phyloP scores from a whole-genome alignment of 2,888 invertebrate genomes.

The Pachydiplax longipennis region DNA sequence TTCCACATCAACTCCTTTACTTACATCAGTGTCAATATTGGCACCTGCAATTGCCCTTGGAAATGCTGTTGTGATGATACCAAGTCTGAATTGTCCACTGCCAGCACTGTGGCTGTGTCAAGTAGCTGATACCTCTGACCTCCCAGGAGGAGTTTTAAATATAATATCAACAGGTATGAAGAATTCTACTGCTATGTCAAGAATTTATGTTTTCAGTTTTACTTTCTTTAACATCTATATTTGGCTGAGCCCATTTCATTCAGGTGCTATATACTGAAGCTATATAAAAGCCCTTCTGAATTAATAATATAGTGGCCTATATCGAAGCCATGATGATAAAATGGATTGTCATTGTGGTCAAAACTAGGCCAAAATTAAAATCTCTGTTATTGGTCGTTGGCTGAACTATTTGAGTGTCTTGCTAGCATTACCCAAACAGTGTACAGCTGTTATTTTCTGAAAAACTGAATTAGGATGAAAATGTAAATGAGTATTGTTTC shows the following conservation, averaged over 20 bases:
- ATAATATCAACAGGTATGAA: constrained; percentile 57
- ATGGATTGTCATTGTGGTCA: not conserved
- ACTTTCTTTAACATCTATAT: not conserved
- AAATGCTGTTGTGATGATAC: constrained; percentile 59
- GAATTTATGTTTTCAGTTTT: not conserved
- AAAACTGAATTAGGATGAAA: too few relatives aligned
- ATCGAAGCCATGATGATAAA: not conserved
- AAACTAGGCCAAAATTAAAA: not conserved
- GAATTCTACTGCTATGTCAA: constrained; percentile 49
- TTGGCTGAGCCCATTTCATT: not conserved
- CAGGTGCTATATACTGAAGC: too few relatives aligned
- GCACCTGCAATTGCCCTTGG: constrained; percentile 59
- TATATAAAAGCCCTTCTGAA: not conserved
- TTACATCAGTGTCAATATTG: constrained; percentile 59
- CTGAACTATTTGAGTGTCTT: not conserved
- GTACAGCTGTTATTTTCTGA: not conserved
- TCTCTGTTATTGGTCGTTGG: not conserved
- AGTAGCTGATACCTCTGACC: constrained; percentile 61
- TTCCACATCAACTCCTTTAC: constrained; percentile 56
- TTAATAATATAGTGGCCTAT: not conserved
- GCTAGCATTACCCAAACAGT: not conserved
- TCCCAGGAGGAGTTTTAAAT: constrained; percentile 61
- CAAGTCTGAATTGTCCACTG: constrained; percentile 58
- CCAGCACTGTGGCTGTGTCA: constrained; percentile 59
- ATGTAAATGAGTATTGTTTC: too few relatives aligned